Conservation (phyloP, 2,888 invertebrate genomes). For the Melanophora roralis region DNA sequence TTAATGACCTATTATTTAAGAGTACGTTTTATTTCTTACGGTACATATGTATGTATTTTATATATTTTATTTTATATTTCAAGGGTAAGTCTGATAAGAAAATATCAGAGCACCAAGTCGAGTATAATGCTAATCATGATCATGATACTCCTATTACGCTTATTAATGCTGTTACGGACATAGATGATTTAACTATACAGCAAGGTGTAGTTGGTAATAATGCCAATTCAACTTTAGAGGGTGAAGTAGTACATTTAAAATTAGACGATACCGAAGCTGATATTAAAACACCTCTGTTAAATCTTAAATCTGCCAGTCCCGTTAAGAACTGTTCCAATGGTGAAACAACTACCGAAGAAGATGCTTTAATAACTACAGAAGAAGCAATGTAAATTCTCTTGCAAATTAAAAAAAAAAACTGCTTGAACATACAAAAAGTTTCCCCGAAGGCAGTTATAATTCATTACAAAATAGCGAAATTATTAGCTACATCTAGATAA, state of each 20-base stretch:
- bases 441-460: slow-evolving; percentile 30
- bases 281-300: slow-evolving; percentile 73
- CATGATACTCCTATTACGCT: slow-evolving; percentile 7
- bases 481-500: slow-evolving; percentile 42
- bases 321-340: slow-evolving; percentile 52
- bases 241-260: slow-evolving; percentile 44
- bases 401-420: slow-evolving; percentile 28
- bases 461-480: slow-evolving; percentile 18
- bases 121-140: slow-evolving; percentile 41
- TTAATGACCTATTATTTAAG: slow-evolving; percentile 95
- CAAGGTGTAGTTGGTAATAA: slow-evolving; percentile 42
- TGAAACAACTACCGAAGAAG: slow-evolving; percentile 59
- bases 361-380: slow-evolving; percentile 62
- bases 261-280: slow-evolving; percentile 68
- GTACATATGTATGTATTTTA: neutral
- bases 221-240: slow-evolving; percentile 46
- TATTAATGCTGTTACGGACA: neutral
- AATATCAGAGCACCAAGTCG: slow-evolving; percentile 44
- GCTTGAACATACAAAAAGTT: neutral
- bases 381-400: slow-evolving; percentile 48
- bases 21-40: slow-evolving; percentile 77
- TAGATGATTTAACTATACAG: slow-evolving; percentile 61
- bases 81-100: slow-evolving; percentile 68
- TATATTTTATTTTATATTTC: neutral
- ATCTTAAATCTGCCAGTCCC: slow-evolving; percentile 66